These are phyloP conservation scores for Macaria liturata DNA, from an alignment of 2,888 invertebrate species.

Conservation along the genomic window DNA sequence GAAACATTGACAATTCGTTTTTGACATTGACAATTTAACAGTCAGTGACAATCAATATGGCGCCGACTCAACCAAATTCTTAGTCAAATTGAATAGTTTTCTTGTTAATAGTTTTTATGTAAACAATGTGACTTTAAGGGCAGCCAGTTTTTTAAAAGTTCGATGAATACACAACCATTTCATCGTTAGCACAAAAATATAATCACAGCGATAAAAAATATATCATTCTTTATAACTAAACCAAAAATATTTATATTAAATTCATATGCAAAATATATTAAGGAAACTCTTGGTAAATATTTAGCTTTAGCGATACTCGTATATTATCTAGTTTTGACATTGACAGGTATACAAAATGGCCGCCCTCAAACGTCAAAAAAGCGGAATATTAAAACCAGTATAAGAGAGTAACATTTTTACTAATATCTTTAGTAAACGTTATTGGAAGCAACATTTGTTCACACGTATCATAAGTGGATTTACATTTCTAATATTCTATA, in stretches of 20 bases:
- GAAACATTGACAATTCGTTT: no score
- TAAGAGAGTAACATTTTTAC: conserved; percentile 55
- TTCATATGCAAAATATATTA: neutral
- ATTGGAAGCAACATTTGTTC: conserved; percentile 77
- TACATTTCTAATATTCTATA: conserved; percentile 72
- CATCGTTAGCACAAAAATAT: conserved; percentile 27
- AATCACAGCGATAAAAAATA: neutral
- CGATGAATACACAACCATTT: conserved; percentile 58
- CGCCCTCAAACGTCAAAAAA: conserved; percentile 50
- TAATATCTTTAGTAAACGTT: conserved; percentile 60
- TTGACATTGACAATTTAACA: no score
- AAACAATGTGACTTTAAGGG: conserved; percentile 42
- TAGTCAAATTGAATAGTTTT: no score
- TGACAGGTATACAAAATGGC: conserved; percentile 31
- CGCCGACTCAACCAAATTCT: no score
- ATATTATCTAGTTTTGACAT: neutral
- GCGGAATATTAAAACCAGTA: conserved; percentile 43
- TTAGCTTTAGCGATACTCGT: no score
- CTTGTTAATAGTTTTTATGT: conserved; percentile 25
- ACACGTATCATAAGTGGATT: conserved; percentile 71
- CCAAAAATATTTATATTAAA: neutral
- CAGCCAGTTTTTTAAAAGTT: conserved; percentile 43
- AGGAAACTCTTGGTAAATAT: neutral
- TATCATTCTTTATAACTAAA: conserved; percentile 15
- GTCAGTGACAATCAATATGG: no score